phyloP scores from a whole-genome alignment of 2,797 vertebrate genomes.

The Sebastolobus altivelis region DNA sequence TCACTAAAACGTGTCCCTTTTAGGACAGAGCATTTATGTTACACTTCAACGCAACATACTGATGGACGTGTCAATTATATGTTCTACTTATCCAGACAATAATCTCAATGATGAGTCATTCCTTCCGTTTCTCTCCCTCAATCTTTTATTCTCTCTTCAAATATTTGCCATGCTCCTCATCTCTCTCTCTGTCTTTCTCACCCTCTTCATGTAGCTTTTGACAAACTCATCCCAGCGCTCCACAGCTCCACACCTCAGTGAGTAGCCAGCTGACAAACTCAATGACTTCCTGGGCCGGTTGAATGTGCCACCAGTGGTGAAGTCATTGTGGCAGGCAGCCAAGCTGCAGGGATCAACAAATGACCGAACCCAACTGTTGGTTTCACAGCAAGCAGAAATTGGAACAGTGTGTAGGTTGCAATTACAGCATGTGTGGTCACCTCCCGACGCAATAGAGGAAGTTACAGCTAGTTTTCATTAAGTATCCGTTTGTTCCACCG shows the following conservation, averaged over 20 bases:
- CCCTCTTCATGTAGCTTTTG: not conserved
- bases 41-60: not conserved
- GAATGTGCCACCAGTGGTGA: not conserved
- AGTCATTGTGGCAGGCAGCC: constrained; percentile 4
- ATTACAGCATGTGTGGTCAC: constrained; percentile 1
- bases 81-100: not conserved
- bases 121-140: not conserved
- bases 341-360: constrained; percentile 10
- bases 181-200: not conserved
- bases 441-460: not conserved
- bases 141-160: too few species aligned
- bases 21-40: not conserved
- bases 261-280: not conserved
- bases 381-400: not conserved
- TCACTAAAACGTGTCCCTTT: not conserved
- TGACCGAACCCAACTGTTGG: not conserved
- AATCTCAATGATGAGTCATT: not conserved
- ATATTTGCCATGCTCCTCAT: not conserved
- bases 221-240: not conserved
- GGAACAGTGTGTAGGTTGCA: not conserved
- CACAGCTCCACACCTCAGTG: constrained; percentile 8
- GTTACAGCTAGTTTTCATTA: not conserved
- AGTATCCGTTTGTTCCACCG: not conserved
- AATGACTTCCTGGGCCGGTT: not conserved
- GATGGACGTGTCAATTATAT: not conserved